Percentiles rank a stretch among this genome's conserved stretches.
Evolutionary conservation across 2,113 vertebrate genomes (phyloP).

Genomic region (Neolamprologus hecqui): DNA sequence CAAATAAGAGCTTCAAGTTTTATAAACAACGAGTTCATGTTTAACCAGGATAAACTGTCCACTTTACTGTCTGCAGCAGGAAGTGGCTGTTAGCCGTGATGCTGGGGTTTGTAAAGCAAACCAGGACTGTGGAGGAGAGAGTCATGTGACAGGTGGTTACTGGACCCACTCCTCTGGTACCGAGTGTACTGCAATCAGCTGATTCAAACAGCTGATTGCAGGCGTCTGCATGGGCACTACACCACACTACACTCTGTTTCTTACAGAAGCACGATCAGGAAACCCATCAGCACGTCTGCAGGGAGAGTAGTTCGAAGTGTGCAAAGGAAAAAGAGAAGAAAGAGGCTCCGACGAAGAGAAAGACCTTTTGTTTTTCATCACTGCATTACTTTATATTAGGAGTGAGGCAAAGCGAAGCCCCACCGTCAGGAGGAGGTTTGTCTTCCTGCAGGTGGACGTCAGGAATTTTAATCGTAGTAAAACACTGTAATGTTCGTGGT

Average conservation of each 20-base stretch:
- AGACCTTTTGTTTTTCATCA: fast-evolving
- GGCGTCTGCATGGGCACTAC: not conserved
- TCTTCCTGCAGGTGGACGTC: fast-evolving
- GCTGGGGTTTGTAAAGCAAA: not conserved
- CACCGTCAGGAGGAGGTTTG: not conserved
- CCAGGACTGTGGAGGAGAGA: not conserved
- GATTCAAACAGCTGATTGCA: not conserved
- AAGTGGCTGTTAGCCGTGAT: not conserved
- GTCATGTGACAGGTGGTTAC: not conserved
- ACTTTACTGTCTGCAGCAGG: fast-evolving
- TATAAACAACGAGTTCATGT: not conserved
- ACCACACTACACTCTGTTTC: not conserved
- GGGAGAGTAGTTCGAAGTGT: not conserved
- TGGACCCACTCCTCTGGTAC: not conserved
- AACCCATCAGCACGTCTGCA: not conserved
- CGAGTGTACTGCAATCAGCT: no score
- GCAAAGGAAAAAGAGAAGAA: not conserved
- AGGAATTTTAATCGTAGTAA: not conserved
- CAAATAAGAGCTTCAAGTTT: not conserved
- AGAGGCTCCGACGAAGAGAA: not conserved
- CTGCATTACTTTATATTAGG: not conserved
- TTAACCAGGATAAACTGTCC: not conserved
- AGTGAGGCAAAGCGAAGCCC: not conserved
- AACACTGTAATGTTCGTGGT: not conserved
- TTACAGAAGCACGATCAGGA: not conserved